Percentiles rank a stretch among this genome's conserved stretches.
Evolutionary conservation across 2,888 invertebrate species (phyloP).

Genomic region (Xylota sylvarum): DNA sequence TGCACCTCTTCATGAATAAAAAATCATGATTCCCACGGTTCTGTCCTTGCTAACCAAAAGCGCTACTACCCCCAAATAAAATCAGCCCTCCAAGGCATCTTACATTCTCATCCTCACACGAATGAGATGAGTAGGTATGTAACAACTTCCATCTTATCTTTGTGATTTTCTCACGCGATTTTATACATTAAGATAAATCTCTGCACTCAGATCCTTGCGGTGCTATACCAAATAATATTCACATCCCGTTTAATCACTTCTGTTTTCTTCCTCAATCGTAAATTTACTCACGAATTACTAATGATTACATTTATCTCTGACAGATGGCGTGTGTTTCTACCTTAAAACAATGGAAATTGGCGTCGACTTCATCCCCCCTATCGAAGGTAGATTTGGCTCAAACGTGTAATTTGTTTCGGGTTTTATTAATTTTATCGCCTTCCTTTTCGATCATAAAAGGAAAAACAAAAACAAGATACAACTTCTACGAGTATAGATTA

Average conservation of each 20-base stretch:
- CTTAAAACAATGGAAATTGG: constrained; percentile 17
- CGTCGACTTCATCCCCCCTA: constrained; percentile 6
- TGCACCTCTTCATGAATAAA: not conserved
- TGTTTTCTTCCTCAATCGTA: constrained; percentile 55
- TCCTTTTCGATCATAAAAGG: constrained; percentile 20
- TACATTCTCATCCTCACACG: not conserved
- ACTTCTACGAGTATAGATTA: constrained; percentile 27
- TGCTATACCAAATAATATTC: constrained; percentile 44
- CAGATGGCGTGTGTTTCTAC: constrained; percentile 35
- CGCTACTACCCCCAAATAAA: not conserved
- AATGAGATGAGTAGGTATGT: too few relatives aligned
- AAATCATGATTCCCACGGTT: not conserved
- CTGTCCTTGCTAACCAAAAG: not conserved
- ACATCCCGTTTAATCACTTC: constrained; percentile 61
- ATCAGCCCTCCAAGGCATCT: not conserved
- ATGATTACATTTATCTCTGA: constrained; percentile 64
- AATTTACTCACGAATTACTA: constrained; percentile 64
- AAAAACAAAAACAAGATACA: constrained; percentile 5
- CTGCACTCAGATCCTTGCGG: not conserved
- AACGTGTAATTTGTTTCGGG: constrained; percentile 54
- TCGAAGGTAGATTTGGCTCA: constrained; percentile 18
- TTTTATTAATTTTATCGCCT: constrained; percentile 46
- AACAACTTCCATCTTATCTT: not conserved
- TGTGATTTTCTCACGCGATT: not conserved
- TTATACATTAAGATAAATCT: constrained; percentile 23